Evolutionary conservation across 1,140 invertebrate genomes (phyloP).

Genomic region (Drosophila tristis): DNA sequence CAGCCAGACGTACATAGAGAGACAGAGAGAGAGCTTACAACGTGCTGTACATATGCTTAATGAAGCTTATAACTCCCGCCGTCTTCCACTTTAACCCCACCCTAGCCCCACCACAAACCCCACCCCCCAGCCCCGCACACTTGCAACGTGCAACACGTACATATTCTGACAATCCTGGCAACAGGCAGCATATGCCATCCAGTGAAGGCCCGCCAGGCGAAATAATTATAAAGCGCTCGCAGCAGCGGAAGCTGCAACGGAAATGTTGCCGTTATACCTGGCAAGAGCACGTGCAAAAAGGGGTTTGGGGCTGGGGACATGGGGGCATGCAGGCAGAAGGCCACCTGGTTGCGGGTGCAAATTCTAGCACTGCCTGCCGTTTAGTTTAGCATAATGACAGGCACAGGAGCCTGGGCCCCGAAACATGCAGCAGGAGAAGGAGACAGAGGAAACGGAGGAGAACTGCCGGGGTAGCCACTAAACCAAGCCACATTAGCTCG

Average conservation of each 20-base stretch:
- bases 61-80: constrained; percentile 82
- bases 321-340: constrained; percentile 15
- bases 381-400: constrained; percentile 83
- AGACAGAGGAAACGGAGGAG: background rate
- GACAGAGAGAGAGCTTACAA: constrained; percentile 61
- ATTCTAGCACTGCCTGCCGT: constrained; percentile 80
- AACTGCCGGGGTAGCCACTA: constrained; percentile 62
- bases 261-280: constrained; percentile 79
- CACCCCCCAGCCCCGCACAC: constrained; percentile 4
- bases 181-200: constrained; percentile 81
- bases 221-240: constrained; percentile 82
- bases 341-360: constrained; percentile 69
- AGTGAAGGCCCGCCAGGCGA: constrained; percentile 78
- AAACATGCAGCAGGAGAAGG: constrained; percentile 25
- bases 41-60: constrained; percentile 83
- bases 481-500: constrained; percentile 80
- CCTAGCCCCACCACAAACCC: background rate
- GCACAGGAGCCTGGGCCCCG: constrained; percentile 58
- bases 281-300: constrained; percentile 70
- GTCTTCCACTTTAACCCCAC: constrained; percentile 28
- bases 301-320: background rate
- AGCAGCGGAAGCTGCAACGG: constrained; percentile 79
- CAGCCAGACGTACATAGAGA: constrained; percentile 5
- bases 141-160: constrained; percentile 74
- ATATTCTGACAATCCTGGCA: constrained; percentile 76